Percentiles rank a stretch among this genome's conserved stretches.
phyloP scores from a whole-genome alignment of 1,140 invertebrate species.

The Orius insidiosus region DNA sequence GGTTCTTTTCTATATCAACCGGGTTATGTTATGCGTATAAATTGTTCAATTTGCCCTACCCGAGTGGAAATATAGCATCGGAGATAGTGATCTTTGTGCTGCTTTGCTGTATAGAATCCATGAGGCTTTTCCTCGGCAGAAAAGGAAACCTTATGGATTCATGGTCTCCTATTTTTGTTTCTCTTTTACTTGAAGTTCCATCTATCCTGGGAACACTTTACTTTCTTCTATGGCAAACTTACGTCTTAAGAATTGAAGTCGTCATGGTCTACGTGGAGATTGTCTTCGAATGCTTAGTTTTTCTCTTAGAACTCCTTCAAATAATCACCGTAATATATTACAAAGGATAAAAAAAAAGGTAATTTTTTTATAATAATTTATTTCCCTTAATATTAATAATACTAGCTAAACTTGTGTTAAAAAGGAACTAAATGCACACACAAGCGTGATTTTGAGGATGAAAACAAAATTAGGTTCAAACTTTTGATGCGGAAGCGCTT shows the following conservation, averaged over 20 bases:
- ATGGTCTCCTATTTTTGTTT: conserved; percentile 46
- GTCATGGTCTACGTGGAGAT: conserved; percentile 71
- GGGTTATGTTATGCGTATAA: conserved; percentile 59
- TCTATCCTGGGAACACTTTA: conserved; percentile 63
- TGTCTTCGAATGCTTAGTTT: conserved; percentile 54
- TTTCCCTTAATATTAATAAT: conserved; percentile 3
- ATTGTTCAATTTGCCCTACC: conserved; percentile 56
- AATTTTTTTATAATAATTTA: conserved; percentile 8
- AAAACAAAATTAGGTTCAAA: conserved; percentile 2
- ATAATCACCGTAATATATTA: conserved; percentile 17
- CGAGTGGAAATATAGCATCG: conserved; percentile 45
- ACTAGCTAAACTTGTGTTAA: background rate
- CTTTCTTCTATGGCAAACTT: conserved; percentile 70
- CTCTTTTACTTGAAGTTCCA: conserved; percentile 61
- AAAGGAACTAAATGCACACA: background rate
- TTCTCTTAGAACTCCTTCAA: conserved; percentile 55
- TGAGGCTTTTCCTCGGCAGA: conserved; percentile 59
- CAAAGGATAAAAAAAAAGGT: conserved; percentile 9
- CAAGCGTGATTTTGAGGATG: background rate
- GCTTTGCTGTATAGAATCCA: conserved; percentile 54
- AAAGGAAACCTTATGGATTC: conserved; percentile 73
- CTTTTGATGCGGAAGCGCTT: conserved; percentile 7
- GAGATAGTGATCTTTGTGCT: conserved; percentile 61
- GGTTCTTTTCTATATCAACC: conserved; percentile 64
- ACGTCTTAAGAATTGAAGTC: conserved; percentile 68